A percentile compares a stretch with the other conserved stretches of the same genome.
These are phyloP conservation scores for Pristis pectinata DNA, from an alignment of 2,797 vertebrate genomes.

Conservation along the genomic window DNA sequence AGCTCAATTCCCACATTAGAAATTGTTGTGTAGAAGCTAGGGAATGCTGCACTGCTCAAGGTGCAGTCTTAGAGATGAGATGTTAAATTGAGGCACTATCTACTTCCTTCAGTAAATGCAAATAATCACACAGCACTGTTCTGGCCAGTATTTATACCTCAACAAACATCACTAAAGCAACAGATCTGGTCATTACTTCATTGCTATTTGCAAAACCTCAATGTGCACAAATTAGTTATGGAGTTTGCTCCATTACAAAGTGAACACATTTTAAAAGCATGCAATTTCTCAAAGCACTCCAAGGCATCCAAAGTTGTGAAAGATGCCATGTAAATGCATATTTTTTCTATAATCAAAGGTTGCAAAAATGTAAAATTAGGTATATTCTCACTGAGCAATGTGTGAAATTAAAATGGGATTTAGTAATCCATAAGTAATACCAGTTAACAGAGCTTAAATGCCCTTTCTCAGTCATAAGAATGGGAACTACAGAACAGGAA, in stretches of 20 bases:
- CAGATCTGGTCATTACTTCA: not conserved
- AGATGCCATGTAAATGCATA: not conserved
- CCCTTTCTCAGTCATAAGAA: not conserved
- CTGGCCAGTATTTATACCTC: not conserved
- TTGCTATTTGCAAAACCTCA: not conserved
- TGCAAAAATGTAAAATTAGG: not conserved
- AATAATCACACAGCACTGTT: not conserved
- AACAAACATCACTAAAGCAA: not conserved
- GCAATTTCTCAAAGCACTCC: not conserved
- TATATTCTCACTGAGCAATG: too few relatives aligned
- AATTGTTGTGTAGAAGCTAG: not conserved
- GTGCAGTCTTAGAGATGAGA: not conserved
- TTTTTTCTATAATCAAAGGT: not conserved
- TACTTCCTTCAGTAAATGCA: not conserved
- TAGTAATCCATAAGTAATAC: not conserved
- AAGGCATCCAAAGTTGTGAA: not conserved
- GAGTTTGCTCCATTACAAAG: not conserved
- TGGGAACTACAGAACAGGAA: not conserved
- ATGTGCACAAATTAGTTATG: not conserved
- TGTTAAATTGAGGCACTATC: not conserved
- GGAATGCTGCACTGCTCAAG: not conserved
- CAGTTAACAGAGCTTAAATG: not conserved
- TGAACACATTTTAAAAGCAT: not conserved
- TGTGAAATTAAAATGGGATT: not conserved
- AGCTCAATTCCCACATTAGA: not conserved